These are phyloP conservation scores for Ichneumoninae sp. DNA, from an alignment of 2,888 invertebrate genomes.

Conservation along the genomic window DNA sequence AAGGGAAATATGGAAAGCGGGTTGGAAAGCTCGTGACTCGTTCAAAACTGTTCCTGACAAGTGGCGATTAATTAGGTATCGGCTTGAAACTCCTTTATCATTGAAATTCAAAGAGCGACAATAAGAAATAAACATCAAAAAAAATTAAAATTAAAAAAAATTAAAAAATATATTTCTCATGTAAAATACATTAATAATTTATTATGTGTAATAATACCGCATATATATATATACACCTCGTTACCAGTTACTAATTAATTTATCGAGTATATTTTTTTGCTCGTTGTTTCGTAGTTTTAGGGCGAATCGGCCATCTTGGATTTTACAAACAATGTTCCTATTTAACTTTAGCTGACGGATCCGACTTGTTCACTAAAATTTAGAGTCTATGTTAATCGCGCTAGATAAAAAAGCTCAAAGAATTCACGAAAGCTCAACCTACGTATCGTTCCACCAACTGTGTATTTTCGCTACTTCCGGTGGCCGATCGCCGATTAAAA, in stretches of 20 bases:
- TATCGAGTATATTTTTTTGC: conserved; percentile 15
- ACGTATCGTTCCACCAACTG: conserved; percentile 15
- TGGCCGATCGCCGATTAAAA: conserved; percentile 34
- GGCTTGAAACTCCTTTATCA: conserved; percentile 26
- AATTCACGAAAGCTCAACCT: conserved; percentile 60
- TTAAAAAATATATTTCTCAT: conserved; percentile 22
- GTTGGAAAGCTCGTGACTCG: conserved; percentile 46
- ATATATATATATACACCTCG: conserved; percentile 36
- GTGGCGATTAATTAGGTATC: conserved; percentile 67
- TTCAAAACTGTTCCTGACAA: conserved; percentile 67
- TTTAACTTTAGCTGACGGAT: conserved; percentile 22
- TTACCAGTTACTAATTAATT: conserved; percentile 51
- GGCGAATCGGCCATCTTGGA: conserved; percentile 53
- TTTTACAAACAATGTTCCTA: conserved; percentile 53
- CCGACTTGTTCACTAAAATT: background rate
- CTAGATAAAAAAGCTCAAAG: conserved; percentile 56
- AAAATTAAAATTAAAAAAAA: background rate
- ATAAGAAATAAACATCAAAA: conserved; percentile 20
- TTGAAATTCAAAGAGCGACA: conserved; percentile 30
- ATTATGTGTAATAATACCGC: conserved; percentile 38
- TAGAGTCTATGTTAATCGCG: background rate
- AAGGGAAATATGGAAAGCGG: conserved; percentile 43
- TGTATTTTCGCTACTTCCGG: conserved; percentile 14
- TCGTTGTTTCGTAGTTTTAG: conserved; percentile 36
- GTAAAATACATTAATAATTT: conserved; percentile 29